These are phyloP conservation scores for Ceratosolen solmsi DNA, from an alignment of 1,140 invertebrate species.

Conservation along the genomic window DNA sequence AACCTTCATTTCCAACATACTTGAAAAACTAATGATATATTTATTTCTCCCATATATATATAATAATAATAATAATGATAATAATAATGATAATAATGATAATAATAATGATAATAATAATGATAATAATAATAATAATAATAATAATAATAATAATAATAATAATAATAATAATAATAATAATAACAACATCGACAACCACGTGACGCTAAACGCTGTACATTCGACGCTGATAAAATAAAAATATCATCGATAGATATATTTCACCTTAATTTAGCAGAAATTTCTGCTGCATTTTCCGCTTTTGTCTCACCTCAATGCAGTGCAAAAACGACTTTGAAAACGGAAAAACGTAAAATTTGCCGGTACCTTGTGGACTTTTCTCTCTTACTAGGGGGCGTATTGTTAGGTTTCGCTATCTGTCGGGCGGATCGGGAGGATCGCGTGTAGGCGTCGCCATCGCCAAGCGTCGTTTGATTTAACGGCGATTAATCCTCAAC, in stretches of 20 bases:
- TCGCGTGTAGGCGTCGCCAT: not conserved
- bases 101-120: no score
- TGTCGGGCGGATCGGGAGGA: constrained; percentile 5
- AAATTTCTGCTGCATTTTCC: not conserved
- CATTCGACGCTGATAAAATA: constrained; percentile 44
- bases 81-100: no score
- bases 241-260: not conserved
- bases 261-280: not conserved
- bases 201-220: no score
- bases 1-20: no score
- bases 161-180: no score
- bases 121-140: no score
- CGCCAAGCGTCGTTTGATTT: constrained; percentile 15
- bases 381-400: constrained; percentile 1
- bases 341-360: not conserved
- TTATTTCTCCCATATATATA: no score
- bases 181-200: no score
- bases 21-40: no score
- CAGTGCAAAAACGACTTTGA: not conserved
- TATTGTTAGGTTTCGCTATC: constrained; percentile 18
- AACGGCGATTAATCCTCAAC: constrained; percentile 38
- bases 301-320: no score
- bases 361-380: not conserved
- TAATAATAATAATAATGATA: no score
- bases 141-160: no score